Percentiles rank a stretch among this genome's conserved stretches.
phyloP scores from a whole-genome alignment of 2,888 invertebrate species.

The Lacanobia oleracea region DNA sequence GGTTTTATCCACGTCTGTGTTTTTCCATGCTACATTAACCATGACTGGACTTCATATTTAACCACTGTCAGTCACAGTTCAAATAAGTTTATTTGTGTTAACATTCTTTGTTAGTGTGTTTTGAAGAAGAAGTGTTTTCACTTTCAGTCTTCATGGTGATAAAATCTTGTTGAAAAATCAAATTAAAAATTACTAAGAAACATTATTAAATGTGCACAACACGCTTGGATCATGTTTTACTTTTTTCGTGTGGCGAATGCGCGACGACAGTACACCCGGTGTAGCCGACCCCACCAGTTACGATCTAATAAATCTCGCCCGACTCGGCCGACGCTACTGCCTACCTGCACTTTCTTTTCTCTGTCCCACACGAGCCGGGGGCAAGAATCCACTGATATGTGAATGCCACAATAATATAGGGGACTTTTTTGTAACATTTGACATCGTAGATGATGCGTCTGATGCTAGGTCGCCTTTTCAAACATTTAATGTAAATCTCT shows the following conservation, averaged over 20 bases:
- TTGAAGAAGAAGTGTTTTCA: slow-evolving; percentile 6
- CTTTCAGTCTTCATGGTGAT: neutral
- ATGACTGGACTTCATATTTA: slow-evolving; percentile 19
- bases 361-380: slow-evolving; percentile 82
- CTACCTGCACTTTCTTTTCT: slow-evolving; percentile 90
- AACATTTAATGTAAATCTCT: slow-evolving; percentile 45
- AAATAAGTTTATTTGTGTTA: neutral
- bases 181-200: slow-evolving; percentile 37
- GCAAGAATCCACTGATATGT: slow-evolving; percentile 75
- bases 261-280: slow-evolving; percentile 78
- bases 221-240: slow-evolving; percentile 59
- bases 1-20: slow-evolving; percentile 9
- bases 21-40: slow-evolving; percentile 26
- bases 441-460: slow-evolving; percentile 64
- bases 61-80: neutral
- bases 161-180: slow-evolving; percentile 2
- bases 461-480: slow-evolving; percentile 40
- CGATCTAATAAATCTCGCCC: slow-evolving; percentile 89
- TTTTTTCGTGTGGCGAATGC: slow-evolving; percentile 71
- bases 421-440: slow-evolving; percentile 76
- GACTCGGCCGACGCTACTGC: slow-evolving; percentile 76
- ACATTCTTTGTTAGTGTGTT: neutral
- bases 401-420: slow-evolving; percentile 75
- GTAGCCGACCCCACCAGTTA: slow-evolving; percentile 86
- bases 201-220: slow-evolving; percentile 44